Base-by-base conservation (phyloP, 2,113 vertebrate species). In the Micronycteris hirsuta region DNA sequence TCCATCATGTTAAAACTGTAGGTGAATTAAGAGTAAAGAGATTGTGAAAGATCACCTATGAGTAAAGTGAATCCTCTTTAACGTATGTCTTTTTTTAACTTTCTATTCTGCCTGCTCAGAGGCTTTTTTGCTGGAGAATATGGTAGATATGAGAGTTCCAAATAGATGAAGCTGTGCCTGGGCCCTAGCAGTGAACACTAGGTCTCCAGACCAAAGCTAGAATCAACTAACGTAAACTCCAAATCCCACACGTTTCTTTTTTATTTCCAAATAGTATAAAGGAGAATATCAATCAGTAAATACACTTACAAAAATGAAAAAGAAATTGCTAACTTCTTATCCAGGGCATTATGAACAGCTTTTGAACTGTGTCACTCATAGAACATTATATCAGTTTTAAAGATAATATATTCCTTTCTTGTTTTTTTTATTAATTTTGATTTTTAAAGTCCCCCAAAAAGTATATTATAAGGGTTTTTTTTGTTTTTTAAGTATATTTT, bases 351-450 rank as follows among this genome's bases (percentile, higher is more conserved):
- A 76, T 43, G 20, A 86, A 85, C 24, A 65, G 17, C 26, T 95
- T 96, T 67, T 19, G 56, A 82, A 78, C 16, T 84, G 43, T 54
- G n/a, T 47, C 86, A 80, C 24, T 77, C 45, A 73, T 0, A 49
- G 45, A 87, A 65, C 16, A 91, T 38, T 22, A 2, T 24, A 67
- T 13, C n/a, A 45, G 36, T 77, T 85, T 94, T 82, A 68, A 96
- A 82, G 52, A 87, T 22, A 93, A 52, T 67, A 56, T 65, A 73
- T 38, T 65, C 49, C 43, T 77, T 96, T 81, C 67, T 90, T 38
- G 83, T 74, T 94, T 68, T 95, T 93, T 89, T 68, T 82, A 91
- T 36, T 65, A 33, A 84, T 80, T 74, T 54, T 84, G 11, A 90
- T 63, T 63, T 73, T 65, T 63, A 58, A 28, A 89, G 31, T 38